phyloP scores from a whole-genome alignment of 2,888 invertebrate species.

The Drosophila testacea region DNA sequence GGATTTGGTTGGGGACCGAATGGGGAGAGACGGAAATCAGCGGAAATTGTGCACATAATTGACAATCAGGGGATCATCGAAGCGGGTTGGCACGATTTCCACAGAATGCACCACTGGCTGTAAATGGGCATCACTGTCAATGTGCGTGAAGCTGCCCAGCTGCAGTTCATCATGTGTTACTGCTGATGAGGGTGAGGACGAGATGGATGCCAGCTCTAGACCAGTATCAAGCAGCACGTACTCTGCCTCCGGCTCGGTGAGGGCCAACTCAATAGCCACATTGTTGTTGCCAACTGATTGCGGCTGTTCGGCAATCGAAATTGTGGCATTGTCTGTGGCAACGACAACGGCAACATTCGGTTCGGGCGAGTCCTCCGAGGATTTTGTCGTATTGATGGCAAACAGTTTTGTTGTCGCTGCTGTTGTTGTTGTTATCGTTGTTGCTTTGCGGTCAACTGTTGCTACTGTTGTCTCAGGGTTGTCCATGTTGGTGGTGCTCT shows the following conservation, averaged over 20 bases:
- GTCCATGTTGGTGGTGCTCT: conserved; percentile 41
- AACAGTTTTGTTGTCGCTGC: conserved; percentile 57
- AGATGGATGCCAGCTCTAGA: conserved; percentile 16
- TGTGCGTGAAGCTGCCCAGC: conserved; percentile 78
- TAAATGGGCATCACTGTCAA: conserved; percentile 77
- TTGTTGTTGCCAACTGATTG: conserved; percentile 64
- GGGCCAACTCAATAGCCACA: conserved; percentile 58
- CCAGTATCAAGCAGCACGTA: conserved; percentile 74
- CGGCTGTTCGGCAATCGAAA: conserved; percentile 65
- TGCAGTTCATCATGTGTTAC: conserved; percentile 67
- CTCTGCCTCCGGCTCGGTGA: conserved; percentile 74
- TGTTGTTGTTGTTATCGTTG: conserved; percentile 21
- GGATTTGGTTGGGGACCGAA: neutral
- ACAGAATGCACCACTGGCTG: conserved; percentile 82
- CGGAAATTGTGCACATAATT: conserved; percentile 77
- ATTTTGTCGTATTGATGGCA: conserved; percentile 65
- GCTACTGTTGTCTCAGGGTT: conserved; percentile 30
- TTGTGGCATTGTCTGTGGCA: conserved; percentile 58
- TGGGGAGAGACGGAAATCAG: conserved; percentile 25
- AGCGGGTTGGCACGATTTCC: conserved; percentile 80
- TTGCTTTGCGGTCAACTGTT: conserved; percentile 30
- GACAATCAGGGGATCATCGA: conserved; percentile 78
- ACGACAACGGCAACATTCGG: conserved; percentile 61
- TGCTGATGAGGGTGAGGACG: neutral
- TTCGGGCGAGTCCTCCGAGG: conserved; percentile 38